phyloP scores from a whole-genome alignment of 2,797 vertebrate genomes.

The Lithobates sylvaticus region DNA sequence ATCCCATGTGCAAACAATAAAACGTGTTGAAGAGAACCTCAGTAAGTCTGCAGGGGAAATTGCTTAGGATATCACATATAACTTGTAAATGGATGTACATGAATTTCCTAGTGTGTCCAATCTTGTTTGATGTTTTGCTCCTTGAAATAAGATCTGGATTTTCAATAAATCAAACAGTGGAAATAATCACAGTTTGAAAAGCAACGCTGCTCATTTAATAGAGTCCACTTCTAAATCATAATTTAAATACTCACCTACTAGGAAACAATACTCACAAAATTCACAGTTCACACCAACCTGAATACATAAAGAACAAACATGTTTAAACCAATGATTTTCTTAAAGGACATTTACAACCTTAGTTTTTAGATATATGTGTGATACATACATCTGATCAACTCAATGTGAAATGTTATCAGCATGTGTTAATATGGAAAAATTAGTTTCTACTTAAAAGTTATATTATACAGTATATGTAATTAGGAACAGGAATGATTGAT shows the following conservation, averaged over 20 bases:
- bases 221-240: not conserved
- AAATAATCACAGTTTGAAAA: constrained; percentile 22
- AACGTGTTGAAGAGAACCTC: constrained; percentile 35
- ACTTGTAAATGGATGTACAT: constrained; percentile 51
- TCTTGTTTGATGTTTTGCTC: constrained; percentile 20
- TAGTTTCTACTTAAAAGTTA: too few species aligned
- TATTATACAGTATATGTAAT: too few species aligned
- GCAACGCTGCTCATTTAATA: not conserved
- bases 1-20: constrained; percentile 39
- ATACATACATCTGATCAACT: not conserved
- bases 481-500: too few species aligned
- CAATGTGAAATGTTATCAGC: not conserved
- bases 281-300: not conserved
- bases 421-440: too few species aligned
- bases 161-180: constrained; percentile 33
- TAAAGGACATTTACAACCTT: not conserved
- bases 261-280: not conserved
- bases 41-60: constrained; percentile 38
- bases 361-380: not conserved
- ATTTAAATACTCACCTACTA: constrained; percentile 11
- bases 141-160: constrained; percentile 9
- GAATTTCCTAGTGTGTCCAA: constrained; percentile 31
- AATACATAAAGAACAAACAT: too few species aligned
- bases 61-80: constrained; percentile 53
- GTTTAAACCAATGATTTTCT: too few species aligned